A percentile compares a stretch with the other conserved stretches of the same genome.
phyloP scores from a whole-genome alignment of 2,797 vertebrate genomes.

The Molossus molossus region DNA sequence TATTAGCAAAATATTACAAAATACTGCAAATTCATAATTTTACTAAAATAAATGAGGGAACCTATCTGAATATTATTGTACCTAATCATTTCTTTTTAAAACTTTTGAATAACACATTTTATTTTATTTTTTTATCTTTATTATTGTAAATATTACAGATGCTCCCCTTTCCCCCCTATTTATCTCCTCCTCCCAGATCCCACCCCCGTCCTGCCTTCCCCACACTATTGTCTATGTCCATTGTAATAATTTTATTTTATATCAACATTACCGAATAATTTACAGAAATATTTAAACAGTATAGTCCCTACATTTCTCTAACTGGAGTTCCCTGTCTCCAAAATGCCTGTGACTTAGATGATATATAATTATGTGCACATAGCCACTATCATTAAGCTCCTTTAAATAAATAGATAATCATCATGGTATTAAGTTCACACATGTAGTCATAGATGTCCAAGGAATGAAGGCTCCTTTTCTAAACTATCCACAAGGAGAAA shows the following conservation, averaged over 20 bases:
- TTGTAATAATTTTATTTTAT: background rate
- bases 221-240: no score
- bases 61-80: constrained; percentile 54
- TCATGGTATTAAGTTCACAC: constrained; percentile 2
- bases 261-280: constrained; percentile 43
- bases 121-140: no score
- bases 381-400: background rate
- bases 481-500: background rate
- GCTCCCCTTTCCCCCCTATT: no score
- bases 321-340: constrained; percentile 31
- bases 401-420: constrained; percentile 57
- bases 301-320: constrained; percentile 25
- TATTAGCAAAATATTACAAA: background rate
- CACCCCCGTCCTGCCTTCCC: no score
- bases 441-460: constrained; percentile 47
- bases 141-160: no score
- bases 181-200: no score
- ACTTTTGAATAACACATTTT: no score
- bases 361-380: background rate
- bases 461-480: constrained; percentile 35
- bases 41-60: background rate
- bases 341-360: constrained; percentile 27
- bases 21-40: constrained; percentile 10
- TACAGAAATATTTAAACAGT: constrained; percentile 56
- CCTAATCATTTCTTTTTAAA: constrained; percentile 10